A percentile compares a stretch with the other conserved stretches of the same genome.
Conservation (phyloP, 2,888 invertebrate genomes). For the Pycnomerus fuliginosus region DNA sequence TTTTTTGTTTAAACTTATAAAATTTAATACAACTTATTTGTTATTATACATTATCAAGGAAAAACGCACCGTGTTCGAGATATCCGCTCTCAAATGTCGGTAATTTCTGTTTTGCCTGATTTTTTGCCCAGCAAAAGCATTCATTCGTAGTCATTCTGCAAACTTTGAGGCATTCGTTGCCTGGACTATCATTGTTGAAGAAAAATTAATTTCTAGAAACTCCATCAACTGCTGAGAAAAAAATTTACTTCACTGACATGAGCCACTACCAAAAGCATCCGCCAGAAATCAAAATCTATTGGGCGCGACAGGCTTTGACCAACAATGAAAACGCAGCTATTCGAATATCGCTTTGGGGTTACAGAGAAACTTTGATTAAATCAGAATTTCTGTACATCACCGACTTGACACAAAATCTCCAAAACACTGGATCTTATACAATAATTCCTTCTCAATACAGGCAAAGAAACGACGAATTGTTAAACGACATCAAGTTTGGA, state of each 20-base stretch:
- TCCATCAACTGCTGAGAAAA: conserved; percentile 81
- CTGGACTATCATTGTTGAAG: too few species aligned
- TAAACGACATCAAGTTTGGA: conserved; percentile 78
- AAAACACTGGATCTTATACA: conserved; percentile 62
- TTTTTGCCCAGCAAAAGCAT: too few species aligned
- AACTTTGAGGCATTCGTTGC: too few species aligned
- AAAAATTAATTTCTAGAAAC: conserved; percentile 66
- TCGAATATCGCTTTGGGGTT: conserved; percentile 84
- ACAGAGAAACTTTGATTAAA: conserved; percentile 77
- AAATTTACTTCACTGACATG: conserved; percentile 76
- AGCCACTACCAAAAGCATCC: conserved; percentile 73
- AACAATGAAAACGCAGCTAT: conserved; percentile 73
- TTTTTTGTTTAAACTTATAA: too few species aligned
- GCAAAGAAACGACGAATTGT: conserved; percentile 66
- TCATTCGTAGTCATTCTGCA: too few species aligned
- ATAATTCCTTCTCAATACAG: conserved; percentile 74
- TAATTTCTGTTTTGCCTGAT: too few species aligned
- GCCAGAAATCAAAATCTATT: conserved; percentile 72
- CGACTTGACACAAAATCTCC: conserved; percentile 61
- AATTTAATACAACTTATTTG: too few species aligned
- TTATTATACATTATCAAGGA: too few species aligned
- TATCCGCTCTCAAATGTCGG: too few species aligned
- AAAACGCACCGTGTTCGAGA: too few species aligned
- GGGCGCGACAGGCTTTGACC: conserved; percentile 85
- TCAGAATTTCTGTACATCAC: conserved; percentile 83